These are phyloP conservation scores for Monochamus alternatus DNA, from an alignment of 2,888 invertebrate genomes.

Conservation along the genomic window DNA sequence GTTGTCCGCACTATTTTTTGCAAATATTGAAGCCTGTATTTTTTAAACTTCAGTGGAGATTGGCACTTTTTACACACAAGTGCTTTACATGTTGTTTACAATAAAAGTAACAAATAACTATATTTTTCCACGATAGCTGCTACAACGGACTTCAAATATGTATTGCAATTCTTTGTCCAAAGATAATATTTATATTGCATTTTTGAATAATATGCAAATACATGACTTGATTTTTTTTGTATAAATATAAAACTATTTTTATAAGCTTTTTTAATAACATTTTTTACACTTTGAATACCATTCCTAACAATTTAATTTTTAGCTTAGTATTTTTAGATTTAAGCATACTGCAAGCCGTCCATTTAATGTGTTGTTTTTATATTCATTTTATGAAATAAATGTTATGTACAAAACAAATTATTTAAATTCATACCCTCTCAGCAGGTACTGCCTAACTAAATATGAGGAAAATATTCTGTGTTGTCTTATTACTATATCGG, in stretches of 20 bases:
- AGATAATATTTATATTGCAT: neutral
- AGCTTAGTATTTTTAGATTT: neutral
- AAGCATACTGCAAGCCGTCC: constrained; percentile 11
- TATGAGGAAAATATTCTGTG: no score
- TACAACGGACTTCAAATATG: no score
- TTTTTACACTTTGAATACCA: constrained; percentile 16
- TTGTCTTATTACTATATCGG: no score
- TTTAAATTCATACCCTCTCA: neutral
- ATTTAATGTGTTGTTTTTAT: constrained; percentile 29
- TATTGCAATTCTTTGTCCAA: no score
- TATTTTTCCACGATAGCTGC: no score
- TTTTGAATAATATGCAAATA: neutral
- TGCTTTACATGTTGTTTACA: no score
- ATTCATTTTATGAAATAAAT: constrained; percentile 42
- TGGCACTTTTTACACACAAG: no score
- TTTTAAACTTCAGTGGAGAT: no score
- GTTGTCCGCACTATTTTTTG: no score
- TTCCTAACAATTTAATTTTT: neutral
- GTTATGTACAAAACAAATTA: constrained; percentile 6
- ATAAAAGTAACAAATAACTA: no score
- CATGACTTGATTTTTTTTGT: neutral
- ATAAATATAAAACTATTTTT: constrained; percentile 43
- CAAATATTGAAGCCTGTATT: no score
- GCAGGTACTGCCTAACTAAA: neutral
- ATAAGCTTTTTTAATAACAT: constrained; percentile 36